Evolutionary conservation across 2,797 vertebrate genomes (phyloP).

Genomic region (Synanceia verrucosa): DNA sequence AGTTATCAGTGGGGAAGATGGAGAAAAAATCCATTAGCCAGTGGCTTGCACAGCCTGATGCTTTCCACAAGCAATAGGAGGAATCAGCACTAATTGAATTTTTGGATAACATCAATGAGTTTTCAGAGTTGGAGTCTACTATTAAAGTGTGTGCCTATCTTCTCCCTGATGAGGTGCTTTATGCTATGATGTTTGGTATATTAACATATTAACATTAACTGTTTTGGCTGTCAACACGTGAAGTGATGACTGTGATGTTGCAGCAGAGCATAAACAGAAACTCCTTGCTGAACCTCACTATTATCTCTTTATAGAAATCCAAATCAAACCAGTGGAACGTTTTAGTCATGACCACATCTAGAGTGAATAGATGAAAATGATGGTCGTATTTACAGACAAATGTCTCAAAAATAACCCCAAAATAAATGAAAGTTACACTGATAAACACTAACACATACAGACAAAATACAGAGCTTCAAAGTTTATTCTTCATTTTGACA

Average conservation of each 20-base stretch:
- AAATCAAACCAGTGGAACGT: not conserved
- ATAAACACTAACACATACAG: not conserved
- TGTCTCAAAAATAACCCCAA: not conserved
- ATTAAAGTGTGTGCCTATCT: not conserved
- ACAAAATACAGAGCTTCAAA: not conserved
- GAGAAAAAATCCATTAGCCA: not conserved
- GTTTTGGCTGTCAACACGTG: constrained; percentile 9
- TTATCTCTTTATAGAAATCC: constrained; percentile 20
- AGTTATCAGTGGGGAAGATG: not conserved
- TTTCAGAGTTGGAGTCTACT: not conserved
- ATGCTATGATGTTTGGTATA: not conserved
- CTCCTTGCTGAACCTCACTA: not conserved
- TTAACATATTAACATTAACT: not conserved
- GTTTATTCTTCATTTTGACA: not conserved
- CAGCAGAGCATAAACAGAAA: constrained; percentile 3
- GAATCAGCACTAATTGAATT: too few relatives aligned
- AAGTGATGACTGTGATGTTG: not conserved
- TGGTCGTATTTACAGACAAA: not conserved
- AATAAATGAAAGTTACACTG: not conserved
- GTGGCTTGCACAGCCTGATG: not conserved
- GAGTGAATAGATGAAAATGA: not conserved
- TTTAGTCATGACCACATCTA: constrained; percentile 3
- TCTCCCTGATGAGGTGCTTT: not conserved
- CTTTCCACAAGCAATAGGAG: too few relatives aligned
- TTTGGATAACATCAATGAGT: not conserved